phyloP scores from a whole-genome alignment of 2,113 vertebrate species.

The Cyprinodon brontotheroides region DNA sequence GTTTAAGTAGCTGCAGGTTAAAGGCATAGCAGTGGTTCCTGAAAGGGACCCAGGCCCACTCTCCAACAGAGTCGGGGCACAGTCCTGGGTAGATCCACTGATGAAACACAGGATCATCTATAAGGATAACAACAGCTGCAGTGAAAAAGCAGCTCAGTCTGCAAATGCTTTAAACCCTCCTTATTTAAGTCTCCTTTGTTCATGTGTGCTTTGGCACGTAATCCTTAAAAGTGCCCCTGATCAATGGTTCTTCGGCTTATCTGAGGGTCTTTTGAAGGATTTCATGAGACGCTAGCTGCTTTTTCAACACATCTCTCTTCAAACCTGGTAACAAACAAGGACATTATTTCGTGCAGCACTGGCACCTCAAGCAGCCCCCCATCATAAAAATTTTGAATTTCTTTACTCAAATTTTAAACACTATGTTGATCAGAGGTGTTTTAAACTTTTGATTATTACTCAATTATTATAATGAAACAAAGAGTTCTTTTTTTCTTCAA shows the following conservation, averaged over 20 bases:
- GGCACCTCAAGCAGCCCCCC: too few species aligned
- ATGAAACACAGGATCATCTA: conserved; percentile 69
- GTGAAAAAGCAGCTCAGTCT: neutral
- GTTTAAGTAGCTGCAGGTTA: conserved; percentile 86
- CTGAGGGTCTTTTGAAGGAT: neutral
- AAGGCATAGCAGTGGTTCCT: conserved; percentile 94
- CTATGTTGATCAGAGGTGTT: neutral
- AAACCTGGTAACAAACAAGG: too few species aligned
- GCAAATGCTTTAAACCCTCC: neutral
- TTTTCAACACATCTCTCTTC: too few species aligned
- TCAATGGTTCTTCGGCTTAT: neutral
- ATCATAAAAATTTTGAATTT: neutral
- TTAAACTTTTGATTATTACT: too few species aligned
- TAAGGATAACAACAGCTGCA: neutral
- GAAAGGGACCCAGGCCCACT: conserved; percentile 92
- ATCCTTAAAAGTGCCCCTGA: neutral
- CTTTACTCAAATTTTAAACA: neutral
- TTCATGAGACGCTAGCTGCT: neutral
- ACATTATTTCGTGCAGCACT: too few species aligned
- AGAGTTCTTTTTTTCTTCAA: too few species aligned
- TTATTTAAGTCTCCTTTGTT: neutral
- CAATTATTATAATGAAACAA: neutral
- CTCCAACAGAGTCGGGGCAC: conserved; percentile 85
- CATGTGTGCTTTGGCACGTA: neutral
- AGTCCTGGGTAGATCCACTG: conserved; percentile 84